Conservation (phyloP, 1,140 invertebrate species). For the Lineus longissimus region DNA sequence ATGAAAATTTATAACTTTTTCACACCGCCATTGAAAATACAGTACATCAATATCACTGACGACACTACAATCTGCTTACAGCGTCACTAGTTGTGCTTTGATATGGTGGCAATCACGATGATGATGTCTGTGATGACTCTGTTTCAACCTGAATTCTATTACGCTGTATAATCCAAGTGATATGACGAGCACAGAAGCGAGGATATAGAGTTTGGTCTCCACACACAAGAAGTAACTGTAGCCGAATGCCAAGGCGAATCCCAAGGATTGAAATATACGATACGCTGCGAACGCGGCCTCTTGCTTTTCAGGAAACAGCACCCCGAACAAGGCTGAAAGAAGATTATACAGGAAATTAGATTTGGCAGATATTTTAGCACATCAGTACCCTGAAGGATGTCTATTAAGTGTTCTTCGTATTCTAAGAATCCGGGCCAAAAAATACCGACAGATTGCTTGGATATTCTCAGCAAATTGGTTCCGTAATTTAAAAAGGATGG, state of each 20-base stretch:
- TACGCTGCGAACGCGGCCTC: conserved; percentile 49
- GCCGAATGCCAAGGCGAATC: conserved; percentile 47
- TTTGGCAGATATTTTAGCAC: background rate
- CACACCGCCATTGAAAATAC: too few species aligned
- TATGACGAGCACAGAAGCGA: conserved; percentile 34
- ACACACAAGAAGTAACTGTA: conserved; percentile 51
- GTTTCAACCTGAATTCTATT: conserved; percentile 47
- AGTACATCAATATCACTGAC: too few species aligned
- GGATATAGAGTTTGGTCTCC: conserved; percentile 44
- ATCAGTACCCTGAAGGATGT: too few species aligned
- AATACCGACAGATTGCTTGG: too few species aligned
- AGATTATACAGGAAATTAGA: conserved; percentile 12
- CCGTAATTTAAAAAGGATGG: too few species aligned
- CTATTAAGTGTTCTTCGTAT: too few species aligned
- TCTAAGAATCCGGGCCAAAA: too few species aligned
- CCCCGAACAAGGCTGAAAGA: conserved; percentile 47
- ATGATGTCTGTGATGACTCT: conserved; percentile 38
- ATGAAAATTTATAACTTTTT: too few species aligned
- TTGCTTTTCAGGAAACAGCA: conserved; percentile 46
- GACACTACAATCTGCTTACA: too few species aligned
- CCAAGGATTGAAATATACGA: conserved; percentile 49
- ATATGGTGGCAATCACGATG: too few species aligned
- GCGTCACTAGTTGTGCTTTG: too few species aligned
- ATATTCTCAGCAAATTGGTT: too few species aligned
- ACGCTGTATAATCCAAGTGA: conserved; percentile 39